A percentile compares a stretch with the other conserved stretches of the same genome.
Conservation (phyloP, 2,888 invertebrate species). For the Auanema sp. region DNA sequence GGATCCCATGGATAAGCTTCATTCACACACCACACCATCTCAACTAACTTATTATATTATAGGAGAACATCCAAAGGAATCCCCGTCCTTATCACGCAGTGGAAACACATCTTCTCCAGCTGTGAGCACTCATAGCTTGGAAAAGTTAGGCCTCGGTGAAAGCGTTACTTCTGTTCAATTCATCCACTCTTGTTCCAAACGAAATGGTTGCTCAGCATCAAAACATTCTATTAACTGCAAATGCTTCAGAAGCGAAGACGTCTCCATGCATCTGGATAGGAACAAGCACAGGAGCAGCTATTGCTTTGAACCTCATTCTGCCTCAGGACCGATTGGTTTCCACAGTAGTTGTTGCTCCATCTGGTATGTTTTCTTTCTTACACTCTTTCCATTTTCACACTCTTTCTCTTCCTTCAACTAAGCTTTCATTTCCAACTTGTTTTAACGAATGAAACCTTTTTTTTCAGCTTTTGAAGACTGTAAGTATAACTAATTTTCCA, state of each 20-base stretch:
- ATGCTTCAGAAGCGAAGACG: constrained; percentile 68
- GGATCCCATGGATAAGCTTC: neutral
- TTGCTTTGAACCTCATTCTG: constrained; percentile 83
- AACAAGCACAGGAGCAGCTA: constrained; percentile 91
- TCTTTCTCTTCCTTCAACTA: constrained; percentile 9
- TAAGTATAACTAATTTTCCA: constrained; percentile 27
- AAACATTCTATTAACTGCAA: neutral
- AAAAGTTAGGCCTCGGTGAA: constrained; percentile 34
- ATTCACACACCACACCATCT: neutral
- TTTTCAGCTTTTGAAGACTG: constrained; percentile 36
- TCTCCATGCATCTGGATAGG: constrained; percentile 93
- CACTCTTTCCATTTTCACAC: constrained; percentile 14
- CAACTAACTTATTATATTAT: neutral
- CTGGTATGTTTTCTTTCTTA: constrained; percentile 40
- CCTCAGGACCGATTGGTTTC: constrained; percentile 71
- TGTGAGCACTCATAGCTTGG: constrained; percentile 34
- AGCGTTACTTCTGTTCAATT: constrained; percentile 55
- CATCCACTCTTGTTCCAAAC: constrained; percentile 51
- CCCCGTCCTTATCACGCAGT: constrained; percentile 9
- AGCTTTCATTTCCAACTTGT: neutral
- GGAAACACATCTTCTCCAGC: constrained; percentile 28
- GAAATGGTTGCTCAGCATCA: constrained; percentile 41
- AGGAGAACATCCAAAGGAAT: constrained; percentile 40
- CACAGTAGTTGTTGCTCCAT: constrained; percentile 57
- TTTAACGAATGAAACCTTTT: constrained; percentile 10